Percentiles rank a stretch among this genome's conserved stretches.
phyloP scores from a whole-genome alignment of 2,888 invertebrate species.

The Carcina quercana region DNA sequence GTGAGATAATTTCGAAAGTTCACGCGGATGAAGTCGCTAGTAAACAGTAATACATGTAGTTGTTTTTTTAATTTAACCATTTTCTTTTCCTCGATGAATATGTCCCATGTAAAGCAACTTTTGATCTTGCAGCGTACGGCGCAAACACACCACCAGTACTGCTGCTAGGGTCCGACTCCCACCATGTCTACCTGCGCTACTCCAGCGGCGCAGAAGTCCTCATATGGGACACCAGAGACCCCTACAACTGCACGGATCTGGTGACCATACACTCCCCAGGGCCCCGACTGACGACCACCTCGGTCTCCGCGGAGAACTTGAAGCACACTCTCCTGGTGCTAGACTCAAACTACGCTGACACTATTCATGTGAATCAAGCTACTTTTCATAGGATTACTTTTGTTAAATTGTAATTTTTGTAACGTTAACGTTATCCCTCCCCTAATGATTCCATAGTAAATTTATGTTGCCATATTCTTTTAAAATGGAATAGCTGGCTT shows the following conservation, averaged over 20 bases:
- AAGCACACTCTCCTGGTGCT: conserved; percentile 70
- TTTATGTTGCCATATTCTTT: no score
- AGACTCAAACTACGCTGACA: conserved; percentile 78
- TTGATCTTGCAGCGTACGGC: conserved; percentile 36
- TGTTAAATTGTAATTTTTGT: conserved; percentile 21
- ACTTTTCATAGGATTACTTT: conserved; percentile 49
- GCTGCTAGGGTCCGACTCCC: conserved; percentile 38
- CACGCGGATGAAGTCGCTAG: no score
- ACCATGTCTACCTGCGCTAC: conserved; percentile 63
- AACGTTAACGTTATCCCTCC: neutral
- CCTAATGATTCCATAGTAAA: no score
- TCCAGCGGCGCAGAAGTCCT: conserved; percentile 72
- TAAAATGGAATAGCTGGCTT: no score
- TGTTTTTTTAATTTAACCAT: no score
- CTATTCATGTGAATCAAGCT: conserved; percentile 54
- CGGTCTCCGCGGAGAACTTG: conserved; percentile 68
- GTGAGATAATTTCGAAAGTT: no score
- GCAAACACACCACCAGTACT: conserved; percentile 37
- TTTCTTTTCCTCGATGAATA: neutral
- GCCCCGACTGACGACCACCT: conserved; percentile 66
- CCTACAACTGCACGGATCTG: conserved; percentile 56
- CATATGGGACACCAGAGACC: conserved; percentile 69
- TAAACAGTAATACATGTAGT: no score
- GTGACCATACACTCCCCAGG: conserved; percentile 67
- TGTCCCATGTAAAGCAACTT: no score